Percentiles rank a stretch among this genome's conserved stretches.
Evolutionary conservation across 2,797 vertebrate species (phyloP).

Genomic region (Trichosurus vulpecula): DNA sequence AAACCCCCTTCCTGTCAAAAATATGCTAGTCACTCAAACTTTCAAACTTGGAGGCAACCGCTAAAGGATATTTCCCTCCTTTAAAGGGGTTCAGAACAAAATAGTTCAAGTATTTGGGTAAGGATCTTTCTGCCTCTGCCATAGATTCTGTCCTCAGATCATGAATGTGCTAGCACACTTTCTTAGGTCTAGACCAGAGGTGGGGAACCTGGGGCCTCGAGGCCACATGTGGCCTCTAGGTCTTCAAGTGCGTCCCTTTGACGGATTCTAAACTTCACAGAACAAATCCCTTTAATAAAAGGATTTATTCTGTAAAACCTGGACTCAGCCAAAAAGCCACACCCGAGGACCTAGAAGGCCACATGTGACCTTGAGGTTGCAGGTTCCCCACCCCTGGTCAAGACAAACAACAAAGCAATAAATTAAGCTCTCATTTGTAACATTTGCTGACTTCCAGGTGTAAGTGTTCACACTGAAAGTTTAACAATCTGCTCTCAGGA

Average conservation of each 20-base stretch:
- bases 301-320: no score
- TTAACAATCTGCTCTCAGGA: not conserved
- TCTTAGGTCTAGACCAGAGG: not conserved
- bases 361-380: no score
- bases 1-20: not conserved
- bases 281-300: no score
- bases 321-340: no score
- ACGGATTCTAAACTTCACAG: no score
- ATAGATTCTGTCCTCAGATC: not conserved
- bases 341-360: no score
- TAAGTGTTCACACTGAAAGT: not conserved
- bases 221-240: no score
- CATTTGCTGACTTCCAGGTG: not conserved
- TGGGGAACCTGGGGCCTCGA: no score
- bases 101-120: not conserved
- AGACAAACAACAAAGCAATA: not conserved
- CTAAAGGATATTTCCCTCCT: not conserved
- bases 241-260: no score
- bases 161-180: not conserved
- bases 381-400: no score
- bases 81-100: not conserved
- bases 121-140: not conserved
- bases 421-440: no score
- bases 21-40: not conserved
- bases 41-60: not conserved